Base-by-base conservation (phyloP, 2,797 vertebrate genomes). In the Rhynchonycteris naso region DNA sequence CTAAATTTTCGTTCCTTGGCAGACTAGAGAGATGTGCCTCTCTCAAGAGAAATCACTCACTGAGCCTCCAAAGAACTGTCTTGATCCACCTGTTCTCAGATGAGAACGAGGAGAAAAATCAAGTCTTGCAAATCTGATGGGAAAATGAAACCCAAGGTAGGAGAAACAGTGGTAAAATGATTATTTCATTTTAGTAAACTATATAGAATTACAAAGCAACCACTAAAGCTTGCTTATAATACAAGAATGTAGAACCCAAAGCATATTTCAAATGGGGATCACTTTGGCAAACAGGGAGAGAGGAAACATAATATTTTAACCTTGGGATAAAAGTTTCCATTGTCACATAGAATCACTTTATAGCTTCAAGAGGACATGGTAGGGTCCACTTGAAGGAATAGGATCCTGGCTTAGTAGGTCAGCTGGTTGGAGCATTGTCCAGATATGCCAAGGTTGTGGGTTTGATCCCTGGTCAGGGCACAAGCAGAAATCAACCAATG, bases 1-100 rank as follows among this genome's bases (percentile, higher is more conserved):
- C 85, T 93, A 82, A 76, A 76, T 97, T 93, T 93, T 93, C 65
- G 69, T 87, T 95, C 85, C 72, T 95, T 96, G 92, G 93, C 88
- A 97, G 92, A 89, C 88, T 58, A 33, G 71, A 90, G 33, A 91
- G 88, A 95, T 78, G 69, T 80, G 52, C 33, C 35, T 95, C 88
- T 94, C 88, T 80, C 79, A 86, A 75, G 94, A 96, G 92, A 96
- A 96, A 93, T 92, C 75, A 69, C 66, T 92, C 75, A 52, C 2
- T 15, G 79, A 74, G 54, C 5, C 75, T 93, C 87, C 87, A 72
- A 88, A 96, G 74, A 76, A 65, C n/a, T 88, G 83, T 71, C 92
- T 88, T 82, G 74, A 90, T 75, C 76, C 84, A 97, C 94, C 89
- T 88, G 92, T 71, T 94, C 75, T 95, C 71, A 68, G 71, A 80